Base-by-base conservation (phyloP, 2,888 invertebrate species). In the Bibio marci region DNA sequence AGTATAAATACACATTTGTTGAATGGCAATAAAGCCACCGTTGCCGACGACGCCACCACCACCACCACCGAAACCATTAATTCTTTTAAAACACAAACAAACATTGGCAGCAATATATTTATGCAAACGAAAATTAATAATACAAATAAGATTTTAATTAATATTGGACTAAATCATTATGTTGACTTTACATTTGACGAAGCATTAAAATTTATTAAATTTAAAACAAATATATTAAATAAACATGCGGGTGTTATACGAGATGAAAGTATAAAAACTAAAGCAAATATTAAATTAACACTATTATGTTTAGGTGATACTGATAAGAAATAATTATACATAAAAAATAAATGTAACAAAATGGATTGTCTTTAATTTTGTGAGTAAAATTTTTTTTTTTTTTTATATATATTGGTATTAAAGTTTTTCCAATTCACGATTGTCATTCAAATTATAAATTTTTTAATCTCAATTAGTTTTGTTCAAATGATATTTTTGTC, bases 101-200 rank as follows among this genome's bases (percentile, higher is more conserved):
- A 88, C 54, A 61, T 90, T 25, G 88, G 88, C n/a, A 78, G 80
- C 48, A 81, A 80, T 55, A 79, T 86, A 47, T 88, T 81, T 50
- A 75, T 82, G 55, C 78, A 86, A 56, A 83, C 83, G 0, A 63
- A 73, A 39, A 73, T 86, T 38, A 61, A 67, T 37, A 74, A 81
- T 52, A 64, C 74, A 2, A 70, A 74, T 1, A 67, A 59, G 30
- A 70, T 88, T 37, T 62, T 78, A 18, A 67, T 88, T 18, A 71
- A 80, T 52, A 63, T 88, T 43, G 88, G 88, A 1, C 69, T 79
- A 47, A 78, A 80, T 38, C 69, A 78, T 50, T 86, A 69, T 55
- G 59, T 87, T 26, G 81, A 86, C 52, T 73, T 86, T 48, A 71
- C 69, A 7, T 50, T 73, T 19, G 64, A 67, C 14, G 86, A 88